Evolutionary conservation across 2,113 vertebrate species (phyloP).

Genomic region (Limnothrissa miodon): DNA sequence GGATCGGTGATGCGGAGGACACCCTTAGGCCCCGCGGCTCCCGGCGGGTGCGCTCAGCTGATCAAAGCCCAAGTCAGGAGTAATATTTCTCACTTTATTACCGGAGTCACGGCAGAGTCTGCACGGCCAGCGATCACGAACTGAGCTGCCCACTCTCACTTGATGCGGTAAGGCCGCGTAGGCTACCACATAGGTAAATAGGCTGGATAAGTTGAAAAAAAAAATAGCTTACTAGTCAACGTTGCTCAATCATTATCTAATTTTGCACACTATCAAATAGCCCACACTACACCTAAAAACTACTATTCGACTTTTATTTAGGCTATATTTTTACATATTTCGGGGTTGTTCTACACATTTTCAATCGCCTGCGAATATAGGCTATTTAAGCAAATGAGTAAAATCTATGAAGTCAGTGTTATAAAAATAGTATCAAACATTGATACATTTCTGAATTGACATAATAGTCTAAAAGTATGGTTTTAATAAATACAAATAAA

Average conservation of each 20-base stretch:
- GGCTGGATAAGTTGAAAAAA: not conserved
- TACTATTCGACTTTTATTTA: too few relatives aligned
- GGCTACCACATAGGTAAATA: conserved; percentile 23
- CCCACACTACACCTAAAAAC: too few relatives aligned
- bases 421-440: not conserved
- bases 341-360: too few relatives aligned
- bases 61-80: conserved; percentile 69
- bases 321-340: too few relatives aligned
- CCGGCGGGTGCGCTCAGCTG: conserved; percentile 63
- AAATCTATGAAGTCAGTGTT: not conserved
- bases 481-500: too few relatives aligned
- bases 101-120: conserved; percentile 57
- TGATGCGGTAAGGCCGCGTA: conserved; percentile 47
- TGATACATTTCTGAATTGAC: not conserved
- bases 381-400: too few relatives aligned
- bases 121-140: conserved; percentile 58
- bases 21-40: conserved; percentile 34
- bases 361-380: too few relatives aligned
- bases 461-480: not conserved
- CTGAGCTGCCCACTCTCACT: conserved; percentile 42
- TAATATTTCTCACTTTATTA: conserved; percentile 72
- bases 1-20: conserved; percentile 30
- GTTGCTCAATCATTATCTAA: too few relatives aligned
- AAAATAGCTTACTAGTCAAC: too few relatives aligned
- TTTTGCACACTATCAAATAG: not conserved